Conservation (phyloP, 2,797 vertebrate genomes). For the Telmatherina bonti region DNA sequence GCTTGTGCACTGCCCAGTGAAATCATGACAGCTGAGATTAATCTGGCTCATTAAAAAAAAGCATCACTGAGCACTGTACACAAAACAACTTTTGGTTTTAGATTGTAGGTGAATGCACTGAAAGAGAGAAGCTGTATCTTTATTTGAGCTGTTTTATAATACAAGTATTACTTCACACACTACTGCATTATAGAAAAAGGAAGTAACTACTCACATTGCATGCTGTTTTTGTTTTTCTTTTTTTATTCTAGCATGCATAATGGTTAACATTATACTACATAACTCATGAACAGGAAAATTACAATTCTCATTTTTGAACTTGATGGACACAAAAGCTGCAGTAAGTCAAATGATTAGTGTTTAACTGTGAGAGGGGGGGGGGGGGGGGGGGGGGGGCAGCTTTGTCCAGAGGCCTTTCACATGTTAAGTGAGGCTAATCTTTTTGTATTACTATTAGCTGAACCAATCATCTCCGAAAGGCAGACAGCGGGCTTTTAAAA, state of each 20-base stretch:
- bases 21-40: conserved; percentile 68
- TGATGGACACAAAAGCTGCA: conserved; percentile 15
- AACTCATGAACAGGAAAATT: conserved; percentile 30
- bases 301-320: conserved; percentile 25
- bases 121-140: conserved; percentile 21
- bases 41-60: conserved; percentile 65
- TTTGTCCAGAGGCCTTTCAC: conserved; percentile 65
- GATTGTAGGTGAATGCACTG: conserved; percentile 14
- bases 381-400: conserved; percentile 52
- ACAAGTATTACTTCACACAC: not conserved
- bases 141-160: conserved; percentile 26
- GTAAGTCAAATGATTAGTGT: conserved; percentile 52
- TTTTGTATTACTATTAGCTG: conserved; percentile 49
- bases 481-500: conserved; percentile 54
- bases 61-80: conserved; percentile 49
- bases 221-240: conserved; percentile 13
- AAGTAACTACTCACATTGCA: not conserved
- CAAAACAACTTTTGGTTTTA: conserved; percentile 45
- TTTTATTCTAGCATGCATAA: too few species aligned
- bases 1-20: conserved; percentile 56
- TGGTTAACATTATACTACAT: conserved; percentile 26
- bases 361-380: conserved; percentile 56
- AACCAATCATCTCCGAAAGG: conserved; percentile 59
- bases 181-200: not conserved
- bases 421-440: conserved; percentile 67